These are phyloP conservation scores for Allacma fusca DNA, from an alignment of 2,888 invertebrate genomes.

Conservation along the genomic window DNA sequence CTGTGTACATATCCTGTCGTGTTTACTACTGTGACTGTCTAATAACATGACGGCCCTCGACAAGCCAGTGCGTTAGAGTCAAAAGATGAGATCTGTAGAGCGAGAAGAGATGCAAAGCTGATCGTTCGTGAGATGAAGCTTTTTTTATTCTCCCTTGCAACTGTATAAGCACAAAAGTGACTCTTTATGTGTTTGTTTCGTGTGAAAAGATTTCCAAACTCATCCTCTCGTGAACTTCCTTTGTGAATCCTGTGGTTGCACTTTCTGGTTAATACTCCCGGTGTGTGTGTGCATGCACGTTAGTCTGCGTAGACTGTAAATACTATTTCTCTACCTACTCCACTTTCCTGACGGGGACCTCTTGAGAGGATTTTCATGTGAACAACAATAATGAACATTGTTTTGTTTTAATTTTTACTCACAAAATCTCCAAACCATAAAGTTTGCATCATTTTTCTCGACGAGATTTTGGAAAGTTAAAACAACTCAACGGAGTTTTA, in stretches of 20 bases:
- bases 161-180: neutral
- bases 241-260: slow-evolving; percentile 3
- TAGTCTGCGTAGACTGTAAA: neutral
- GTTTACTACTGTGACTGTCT: no score
- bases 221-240: slow-evolving; percentile 7
- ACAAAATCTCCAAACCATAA: no score
- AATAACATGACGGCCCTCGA: no score
- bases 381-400: no score
- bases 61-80: neutral
- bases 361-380: no score
- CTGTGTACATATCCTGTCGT: no score
- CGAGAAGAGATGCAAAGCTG: slow-evolving; percentile 16
- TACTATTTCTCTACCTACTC: neutral
- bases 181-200: slow-evolving; percentile 16
- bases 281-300: neutral
- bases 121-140: slow-evolving; percentile 12
- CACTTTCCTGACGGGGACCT: neutral
- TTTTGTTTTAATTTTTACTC: no score
- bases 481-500: no score
- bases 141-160: neutral
- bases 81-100: slow-evolving; percentile 1
- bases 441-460: no score
- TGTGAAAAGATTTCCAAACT: slow-evolving; percentile 16
- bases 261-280: slow-evolving; percentile 16
- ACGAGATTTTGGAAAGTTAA: no score